Evolutionary conservation across 2,888 invertebrate species (phyloP), one percentile per base, ranked within the genome.

Genomic region (Dynastes hyllus): DNA sequence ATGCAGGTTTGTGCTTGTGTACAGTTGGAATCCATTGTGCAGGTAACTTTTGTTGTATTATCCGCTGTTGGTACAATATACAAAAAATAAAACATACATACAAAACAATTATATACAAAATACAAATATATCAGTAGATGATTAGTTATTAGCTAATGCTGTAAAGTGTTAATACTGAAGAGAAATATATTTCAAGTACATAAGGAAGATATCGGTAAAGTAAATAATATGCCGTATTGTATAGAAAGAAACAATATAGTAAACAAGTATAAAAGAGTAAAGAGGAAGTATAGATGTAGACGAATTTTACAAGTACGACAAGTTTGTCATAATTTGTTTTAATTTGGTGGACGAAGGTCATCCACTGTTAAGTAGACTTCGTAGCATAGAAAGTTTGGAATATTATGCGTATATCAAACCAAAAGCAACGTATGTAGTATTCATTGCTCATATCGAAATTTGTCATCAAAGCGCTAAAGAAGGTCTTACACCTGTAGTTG

Each of bases 1-100:
- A 90, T 88, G 87, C 92, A 92, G 84, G 89, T 88, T 86, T 91
- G 90, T 86, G 89, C 88, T 83, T 89, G 88, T 84, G 89, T 89
- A 88, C 92, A 92, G 85, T 92, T 89, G 84, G 87, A 87, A 87
- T 91, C 90, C 87, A 87, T 86, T 84, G 89, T 88, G 89, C 92
- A 92, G 88, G 81, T 82, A 83, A 84, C 83, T 81, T 89, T 89
- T 86, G 87, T 87, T 83, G 86, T 84, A 84, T 86, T 87, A 87
- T 87, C 87, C 85, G 88, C 90, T 90, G 90, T 87, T 89, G 88
- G 90, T 88, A 87, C 82, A 88, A 87, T 86, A 83, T 83, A 84
- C 78, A 78, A 75, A 75, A 45, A 78, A 80, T 76, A 75, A 81
- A 11, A 84, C 83, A 87, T 83, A 87, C 80, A 85, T 84, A 86